Evolutionary conservation across 2,113 vertebrate species (phyloP), one percentile per base, ranked within the genome.

Genomic region (Phyllopteryx taeniolatus): DNA sequence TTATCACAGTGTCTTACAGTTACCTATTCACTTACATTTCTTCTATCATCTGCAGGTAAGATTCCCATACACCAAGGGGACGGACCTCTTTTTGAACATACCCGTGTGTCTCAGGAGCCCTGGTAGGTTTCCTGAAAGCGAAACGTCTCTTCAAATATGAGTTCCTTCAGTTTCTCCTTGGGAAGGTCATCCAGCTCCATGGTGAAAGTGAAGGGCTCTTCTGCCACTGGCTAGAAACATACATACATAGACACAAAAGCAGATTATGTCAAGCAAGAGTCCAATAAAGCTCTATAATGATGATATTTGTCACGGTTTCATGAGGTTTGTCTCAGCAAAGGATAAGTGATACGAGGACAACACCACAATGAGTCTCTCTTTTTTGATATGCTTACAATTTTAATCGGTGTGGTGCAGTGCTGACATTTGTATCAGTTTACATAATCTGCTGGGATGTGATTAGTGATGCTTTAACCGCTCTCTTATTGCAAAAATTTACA

Each of bases 181-280:
- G 95, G 95, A 64, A 95, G 93, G 69, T 96, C 95, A 2, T 96
- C 95, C 81, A 96, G 88, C 66, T 96, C 95, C 94, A 95, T 96
- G 85, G 92, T 87, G 67, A 96, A 96, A 33, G 93, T 95, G 88
- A 96, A 96, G 43, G 95, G 95, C 73, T 95, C 94, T 86, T 96
- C 95, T 0, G 95, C 94, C 68, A 96, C 93, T 0, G 95, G 95
- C 95, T 96, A 61, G 22, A 79, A 31, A 71, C 8, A 31, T 19
- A 70, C 47, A 73, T n/a, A 70, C 8, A 22, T 10, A 73, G 42
- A 68, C n/a, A 67, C 9, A 72, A 53, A 49, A 42, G 27, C 15
- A 31, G 46, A 19, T 19, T 33, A 14, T 2, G 22, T 49, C 47
- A 68, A 63, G 17, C 35, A 11, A 39, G 4, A 42, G 61, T 11